Conservation (phyloP, 2,113 vertebrate genomes). For the Corydoras maculifer region DNA sequence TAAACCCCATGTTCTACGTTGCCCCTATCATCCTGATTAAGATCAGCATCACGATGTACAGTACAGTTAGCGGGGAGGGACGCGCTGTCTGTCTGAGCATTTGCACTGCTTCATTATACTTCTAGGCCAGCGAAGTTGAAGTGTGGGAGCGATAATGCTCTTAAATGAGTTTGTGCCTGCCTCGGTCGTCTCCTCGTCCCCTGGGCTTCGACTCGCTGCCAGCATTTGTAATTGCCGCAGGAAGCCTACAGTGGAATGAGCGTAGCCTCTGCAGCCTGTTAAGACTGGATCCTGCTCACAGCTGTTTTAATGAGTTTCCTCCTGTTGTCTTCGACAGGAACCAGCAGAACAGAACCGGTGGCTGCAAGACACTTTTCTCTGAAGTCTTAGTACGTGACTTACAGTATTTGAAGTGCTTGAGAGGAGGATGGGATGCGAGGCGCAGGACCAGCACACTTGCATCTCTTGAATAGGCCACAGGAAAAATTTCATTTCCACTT, state of each 20-base stretch:
- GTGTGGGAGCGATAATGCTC: constrained; percentile 8
- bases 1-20: no score
- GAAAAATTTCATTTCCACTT: neutral
- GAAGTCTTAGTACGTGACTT: no score
- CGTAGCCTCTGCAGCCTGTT: neutral
- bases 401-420: no score
- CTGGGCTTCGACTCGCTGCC: neutral
- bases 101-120: neutral
- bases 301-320: constrained; percentile 35
- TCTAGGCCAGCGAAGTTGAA: neutral
- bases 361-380: no score
- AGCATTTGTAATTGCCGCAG: constrained; percentile 22
- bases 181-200: neutral
- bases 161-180: constrained; percentile 9
- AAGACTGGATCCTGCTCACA: neutral
- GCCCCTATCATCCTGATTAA: neutral
- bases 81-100: neutral
- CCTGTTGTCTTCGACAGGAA: neutral
- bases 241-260: constrained; percentile 3
- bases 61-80: neutral
- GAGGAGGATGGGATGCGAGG: no score
- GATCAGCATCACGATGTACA: neutral
- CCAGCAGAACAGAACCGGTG: neutral
- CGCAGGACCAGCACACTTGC: neutral
- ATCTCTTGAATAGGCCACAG: neutral